A percentile compares a stretch with the other conserved stretches of the same genome.
Conservation (phyloP, 1,140 invertebrate genomes). For the Cotesia chilonis region DNA sequence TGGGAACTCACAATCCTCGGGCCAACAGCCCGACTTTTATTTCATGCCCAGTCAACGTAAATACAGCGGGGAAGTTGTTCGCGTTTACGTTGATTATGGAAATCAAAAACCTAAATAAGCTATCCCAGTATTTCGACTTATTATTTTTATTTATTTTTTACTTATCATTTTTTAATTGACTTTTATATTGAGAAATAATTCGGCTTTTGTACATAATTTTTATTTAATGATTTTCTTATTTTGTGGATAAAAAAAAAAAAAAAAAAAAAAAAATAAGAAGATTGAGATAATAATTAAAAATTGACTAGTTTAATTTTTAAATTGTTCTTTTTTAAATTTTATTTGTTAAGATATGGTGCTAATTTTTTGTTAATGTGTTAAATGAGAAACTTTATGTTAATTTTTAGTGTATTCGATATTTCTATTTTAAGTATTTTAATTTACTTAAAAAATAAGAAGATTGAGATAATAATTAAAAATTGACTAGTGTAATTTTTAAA, state of each 20-base stretch:
- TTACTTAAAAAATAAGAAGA: too few species aligned
- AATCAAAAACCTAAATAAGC: slow-evolving; percentile 56
- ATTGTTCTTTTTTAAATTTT: neutral
- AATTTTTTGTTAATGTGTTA: slow-evolving; percentile 5
- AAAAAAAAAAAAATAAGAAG: too few species aligned
- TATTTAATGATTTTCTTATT: neutral
- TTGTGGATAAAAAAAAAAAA: neutral
- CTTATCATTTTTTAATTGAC: neutral
- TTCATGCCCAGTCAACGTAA: slow-evolving; percentile 94
- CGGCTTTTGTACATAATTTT: slow-evolving; percentile 21
- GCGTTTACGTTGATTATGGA: slow-evolving; percentile 85
- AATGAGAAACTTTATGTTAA: slow-evolving; percentile 1
- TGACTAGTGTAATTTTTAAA: neutral
- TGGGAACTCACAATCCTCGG: slow-evolving; percentile 32
- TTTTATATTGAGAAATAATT: neutral
- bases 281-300: too few species aligned
- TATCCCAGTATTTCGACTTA: neutral
- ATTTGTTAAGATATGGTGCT: slow-evolving; percentile 10
- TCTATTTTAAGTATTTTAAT: too few species aligned
- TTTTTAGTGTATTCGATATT: slow-evolving; percentile 3
- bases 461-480: too few species aligned
- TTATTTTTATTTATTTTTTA: slow-evolving; percentile 11
- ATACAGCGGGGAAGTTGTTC: slow-evolving; percentile 91
- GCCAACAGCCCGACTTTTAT: slow-evolving; percentile 83
- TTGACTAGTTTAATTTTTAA: neutral